Evolutionary conservation across 2,888 invertebrate genomes (phyloP), one percentile per base, ranked within the genome.

Genomic region (Lordiphosa fenestrarum): DNA sequence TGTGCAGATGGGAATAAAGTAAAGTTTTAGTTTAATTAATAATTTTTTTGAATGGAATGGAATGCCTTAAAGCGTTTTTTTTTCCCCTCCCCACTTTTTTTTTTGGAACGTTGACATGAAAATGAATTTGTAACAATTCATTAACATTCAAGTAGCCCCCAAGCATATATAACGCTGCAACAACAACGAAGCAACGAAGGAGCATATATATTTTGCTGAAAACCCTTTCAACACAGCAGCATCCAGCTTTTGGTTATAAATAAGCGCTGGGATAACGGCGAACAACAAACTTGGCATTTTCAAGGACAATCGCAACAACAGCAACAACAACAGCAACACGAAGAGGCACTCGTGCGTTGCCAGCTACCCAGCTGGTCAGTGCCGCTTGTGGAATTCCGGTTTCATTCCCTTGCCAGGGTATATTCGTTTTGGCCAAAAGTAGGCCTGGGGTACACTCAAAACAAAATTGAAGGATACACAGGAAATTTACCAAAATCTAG

Each of bases 121-220:
- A 69, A 77, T 77, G 73, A 73, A 80, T 80, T 77, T 73, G 69
- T 71, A 71, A 63, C 77, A 71, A 84, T 80, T 80, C 80, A 84
- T 80, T 80, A 77, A 68, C 69, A 80, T 80, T 71, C 77, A 78
- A 71, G 73, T 49, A 69, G 61, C 50, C 40, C 35, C 46, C 12
- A 66, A 63, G 60, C 69, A 65, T 66, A 76, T 72, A 66, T 63
- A 61, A 63, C 47, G 59, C 55, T 61, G 52, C 54, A 23, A 46
- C 25, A 40, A 33, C 13, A 46, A 50, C 15, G 53, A 46, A 36
- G 50, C 46, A 50, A 42, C 36, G 54, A 49, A 21, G 49, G n/a
- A 57, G 46, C 46, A 56, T 69, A 75, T 69, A 78, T 67, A 67
- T 70, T 51, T 64, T 35, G 15, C 13, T 2, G 21, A 12, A 35